Percentiles rank a stretch among this genome's conserved stretches.
phyloP scores from a whole-genome alignment of 2,888 invertebrate genomes.

The Erebia epiphron region DNA sequence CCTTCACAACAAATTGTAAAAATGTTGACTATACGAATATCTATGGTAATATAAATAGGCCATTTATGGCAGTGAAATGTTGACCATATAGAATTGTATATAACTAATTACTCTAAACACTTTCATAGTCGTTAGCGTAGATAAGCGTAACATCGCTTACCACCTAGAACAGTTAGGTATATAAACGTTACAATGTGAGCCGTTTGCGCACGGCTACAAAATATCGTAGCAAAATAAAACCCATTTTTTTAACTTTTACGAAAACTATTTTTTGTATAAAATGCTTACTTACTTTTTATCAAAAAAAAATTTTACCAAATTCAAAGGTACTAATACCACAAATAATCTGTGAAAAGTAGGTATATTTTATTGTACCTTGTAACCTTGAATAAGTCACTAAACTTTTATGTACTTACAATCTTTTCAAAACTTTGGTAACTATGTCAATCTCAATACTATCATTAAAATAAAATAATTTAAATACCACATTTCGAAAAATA shows the following conservation, averaged over 20 bases:
- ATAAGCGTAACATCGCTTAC: background rate
- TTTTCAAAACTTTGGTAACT: constrained; percentile 17
- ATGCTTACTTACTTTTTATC: too few relatives aligned
- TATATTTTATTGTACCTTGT: background rate
- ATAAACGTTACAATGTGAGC: too few relatives aligned
- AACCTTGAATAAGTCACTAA: constrained; percentile 1
- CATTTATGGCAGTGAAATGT: constrained; percentile 66
- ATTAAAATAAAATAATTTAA: background rate
- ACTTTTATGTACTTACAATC: background rate
- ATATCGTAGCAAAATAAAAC: too few relatives aligned
- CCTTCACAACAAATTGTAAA: constrained; percentile 62
- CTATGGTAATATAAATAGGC: constrained; percentile 59
- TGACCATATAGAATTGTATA: background rate
- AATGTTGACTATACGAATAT: constrained; percentile 48
- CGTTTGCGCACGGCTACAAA: too few relatives aligned
- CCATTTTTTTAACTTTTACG: too few relatives aligned
- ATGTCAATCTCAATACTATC: background rate
- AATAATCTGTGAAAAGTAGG: background rate
- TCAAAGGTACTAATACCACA: too few relatives aligned
- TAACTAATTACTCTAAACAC: constrained; percentile 3
- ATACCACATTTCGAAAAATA: background rate
- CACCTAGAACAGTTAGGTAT: too few relatives aligned
- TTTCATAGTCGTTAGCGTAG: constrained; percentile 5
- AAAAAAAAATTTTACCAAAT: too few relatives aligned
- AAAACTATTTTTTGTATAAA: too few relatives aligned